A percentile compares a stretch with the other conserved stretches of the same genome.
Evolutionary conservation across 2,113 vertebrate species (phyloP).

Genomic region (Callithrix jacchus): DNA sequence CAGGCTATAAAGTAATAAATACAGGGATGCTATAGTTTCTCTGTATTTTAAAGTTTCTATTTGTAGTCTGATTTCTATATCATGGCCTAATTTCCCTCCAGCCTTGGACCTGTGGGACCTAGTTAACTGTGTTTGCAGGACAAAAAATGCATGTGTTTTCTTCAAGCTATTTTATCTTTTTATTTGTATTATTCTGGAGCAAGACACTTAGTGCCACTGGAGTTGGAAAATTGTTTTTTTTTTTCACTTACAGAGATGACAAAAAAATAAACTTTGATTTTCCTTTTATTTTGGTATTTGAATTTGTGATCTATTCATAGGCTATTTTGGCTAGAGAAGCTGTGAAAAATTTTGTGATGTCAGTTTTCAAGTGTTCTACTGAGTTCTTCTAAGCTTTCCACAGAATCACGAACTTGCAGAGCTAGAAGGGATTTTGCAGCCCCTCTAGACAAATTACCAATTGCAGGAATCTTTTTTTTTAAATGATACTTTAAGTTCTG

Average conservation of each 20-base stretch:
- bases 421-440: neutral
- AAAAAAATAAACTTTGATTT: conserved; percentile 18
- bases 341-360: conserved; percentile 35
- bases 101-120: neutral
- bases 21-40: neutral
- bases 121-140: neutral
- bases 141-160: neutral
- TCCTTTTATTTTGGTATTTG: conserved; percentile 50
- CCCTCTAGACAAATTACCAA: neutral
- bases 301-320: conserved; percentile 42
- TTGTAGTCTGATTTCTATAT: neutral
- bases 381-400: neutral
- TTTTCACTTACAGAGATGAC: neutral
- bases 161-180: neutral
- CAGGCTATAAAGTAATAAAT: neutral
- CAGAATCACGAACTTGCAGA: neutral
- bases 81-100: neutral
- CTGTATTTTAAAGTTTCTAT: neutral
- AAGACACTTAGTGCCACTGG: neutral
- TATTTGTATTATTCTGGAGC: conserved; percentile 10
- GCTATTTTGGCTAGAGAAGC: conserved; percentile 50
- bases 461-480: neutral
- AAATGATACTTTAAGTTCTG: too few relatives aligned
- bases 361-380: conserved; percentile 35
- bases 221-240: neutral